Evolutionary conservation across 2,888 invertebrate genomes (phyloP), one percentile per base, ranked within the genome.

Genomic region (Tipula lateralis): DNA sequence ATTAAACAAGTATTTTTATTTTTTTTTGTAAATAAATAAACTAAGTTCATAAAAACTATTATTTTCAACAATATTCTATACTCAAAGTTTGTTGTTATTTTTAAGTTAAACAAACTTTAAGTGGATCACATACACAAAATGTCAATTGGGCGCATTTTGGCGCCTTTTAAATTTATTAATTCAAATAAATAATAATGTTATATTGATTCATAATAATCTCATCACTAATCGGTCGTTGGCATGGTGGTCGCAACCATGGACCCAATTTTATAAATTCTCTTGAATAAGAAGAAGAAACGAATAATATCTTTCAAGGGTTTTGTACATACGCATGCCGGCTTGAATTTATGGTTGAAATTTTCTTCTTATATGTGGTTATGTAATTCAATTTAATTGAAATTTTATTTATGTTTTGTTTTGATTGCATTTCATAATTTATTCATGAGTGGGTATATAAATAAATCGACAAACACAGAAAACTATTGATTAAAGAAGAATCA

Each of bases 391-490:
- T 24, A 66, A 24, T 66, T 24, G 24, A 66, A 66, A 66, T 66
- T 24, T 19, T 12, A 9, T 24, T 24, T 24, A 24, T 66, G 19
- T 9, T 66, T 24, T 66, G 24, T 66, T 66, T 66, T 66, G 66
- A 66, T 66, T 66, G 66, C 5, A 66, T 66, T 66, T 66, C 66
- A 66, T 66, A 66, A 66, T 66, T 66, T 66, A 66, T 66, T 66
- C 66, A 66, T 24, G 24, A 66, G 66, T 66, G 66, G 66, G 24
- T 16, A 36, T 44, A n/a, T n/a, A n/a, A 66, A 66, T 66, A 66
- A 66, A 66, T 24, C 24, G 24, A 66, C 66, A 9, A 24, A 66
- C 24, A 19, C 19, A 66, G 19, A 66, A 66, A 66, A 66, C 24
- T 66, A 66, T 66, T 24, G 24, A 66, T 66, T 50, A 16, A 50